These are phyloP conservation scores for Calvadosia cruxmelitensis DNA, from an alignment of 30 jellyfish, hydroid and myxozoan species.

Conservation along the genomic window DNA sequence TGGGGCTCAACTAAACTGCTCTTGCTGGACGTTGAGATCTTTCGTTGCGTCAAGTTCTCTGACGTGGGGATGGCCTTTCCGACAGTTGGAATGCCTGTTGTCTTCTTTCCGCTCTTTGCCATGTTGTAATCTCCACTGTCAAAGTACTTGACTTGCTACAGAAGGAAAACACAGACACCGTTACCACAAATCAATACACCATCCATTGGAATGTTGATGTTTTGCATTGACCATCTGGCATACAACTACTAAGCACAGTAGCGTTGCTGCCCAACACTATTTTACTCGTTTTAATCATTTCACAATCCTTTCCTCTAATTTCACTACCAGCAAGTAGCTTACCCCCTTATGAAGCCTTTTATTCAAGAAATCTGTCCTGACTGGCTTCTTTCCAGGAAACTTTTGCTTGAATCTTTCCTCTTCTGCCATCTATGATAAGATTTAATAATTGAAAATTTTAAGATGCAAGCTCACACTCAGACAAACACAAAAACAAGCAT, in stretches of 20 bases:
- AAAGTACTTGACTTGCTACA: slow-evolving; percentile 67
- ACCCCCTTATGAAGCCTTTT: slow-evolving; percentile 91
- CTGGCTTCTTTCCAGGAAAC: slow-evolving; percentile 84
- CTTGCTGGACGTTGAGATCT: slow-evolving; percentile 61
- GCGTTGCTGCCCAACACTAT: too few relatives aligned
- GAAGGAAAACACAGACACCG: not conserved
- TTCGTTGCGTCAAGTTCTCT: slow-evolving; percentile 77
- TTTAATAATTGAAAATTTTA: too few relatives aligned
- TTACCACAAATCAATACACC: too few relatives aligned
- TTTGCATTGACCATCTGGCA: too few relatives aligned
- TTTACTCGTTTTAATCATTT: too few relatives aligned
- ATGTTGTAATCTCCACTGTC: slow-evolving; percentile 89
- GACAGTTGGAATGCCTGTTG: slow-evolving; percentile 48
- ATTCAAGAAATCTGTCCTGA: slow-evolving; percentile 69
- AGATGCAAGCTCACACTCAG: too few relatives aligned
- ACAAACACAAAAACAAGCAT: too few relatives aligned
- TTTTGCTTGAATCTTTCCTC: slow-evolving; percentile 80
- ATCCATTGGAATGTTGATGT: too few relatives aligned
- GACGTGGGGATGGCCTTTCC: slow-evolving; percentile 96
- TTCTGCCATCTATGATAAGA: slow-evolving; percentile 74
- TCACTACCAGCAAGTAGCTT: too few relatives aligned
- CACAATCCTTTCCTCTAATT: too few relatives aligned
- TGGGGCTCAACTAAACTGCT: slow-evolving; percentile 44
- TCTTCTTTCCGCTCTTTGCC: slow-evolving; percentile 69
- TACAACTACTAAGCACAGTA: too few relatives aligned